Evolutionary conservation across 2,888 invertebrate species (phyloP), one percentile per base, ranked within the genome.

Genomic region (Aporophyla nigra): DNA sequence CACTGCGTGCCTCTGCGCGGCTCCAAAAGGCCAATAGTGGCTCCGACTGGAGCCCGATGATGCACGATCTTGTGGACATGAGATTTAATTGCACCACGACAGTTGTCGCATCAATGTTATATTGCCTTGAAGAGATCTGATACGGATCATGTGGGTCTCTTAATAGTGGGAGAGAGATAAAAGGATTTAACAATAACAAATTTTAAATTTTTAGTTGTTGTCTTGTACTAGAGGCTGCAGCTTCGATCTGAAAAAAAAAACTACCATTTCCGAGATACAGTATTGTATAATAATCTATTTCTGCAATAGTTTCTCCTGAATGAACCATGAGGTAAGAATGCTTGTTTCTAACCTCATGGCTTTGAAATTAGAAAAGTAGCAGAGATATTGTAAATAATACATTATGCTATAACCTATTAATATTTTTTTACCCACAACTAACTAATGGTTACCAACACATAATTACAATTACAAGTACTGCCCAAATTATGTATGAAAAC

Each of bases 21-120:
- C 33, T 33, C 33, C 33, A 33, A 33, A 33, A 33, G 33, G 9
- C 21, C 51, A 33, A 33, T 16, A 40, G 21, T 53, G 68, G 24
- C 62, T 54, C 6, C 27, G 40, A 59, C 7, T 16, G 66, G 7
- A 14, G 33, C 5, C 33, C 53, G 63, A 24, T 63, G 51, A 24
- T 70, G 70, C 76, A 83, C 73, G 82, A 80, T 81, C 76, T 76
- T 68, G 67, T 67, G 62, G 66, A 58, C 43, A 68, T 61, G 40
- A 10, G 33, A 19, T 56, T 54, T 66, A 71, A 70, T 78, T 78
- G n/a, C 67, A 70, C 53, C 70, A 54, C 70, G 58, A 79, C 46
- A 54, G 53, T 43, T 43, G 10, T 27, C 68, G 59, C n/a, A 58
- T 63, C 5, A 24, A 56, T 61, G 40, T 16, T 33, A 61, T 33